phyloP scores from a whole-genome alignment of 30 jellyfish, hydroid and myxozoan genomes.

The Mastigias papua region DNA sequence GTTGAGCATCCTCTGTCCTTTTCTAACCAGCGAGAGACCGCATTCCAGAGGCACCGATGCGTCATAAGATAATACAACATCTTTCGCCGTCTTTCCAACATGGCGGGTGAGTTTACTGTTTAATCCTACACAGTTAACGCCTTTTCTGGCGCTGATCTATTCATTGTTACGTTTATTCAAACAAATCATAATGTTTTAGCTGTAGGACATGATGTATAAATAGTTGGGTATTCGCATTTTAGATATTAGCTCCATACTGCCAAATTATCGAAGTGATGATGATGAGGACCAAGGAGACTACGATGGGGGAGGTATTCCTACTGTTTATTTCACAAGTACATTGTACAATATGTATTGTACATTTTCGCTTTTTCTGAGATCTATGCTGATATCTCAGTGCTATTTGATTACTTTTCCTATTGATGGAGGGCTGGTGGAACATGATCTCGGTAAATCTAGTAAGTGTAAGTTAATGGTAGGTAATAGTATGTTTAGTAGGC shows the following conservation, averaged over 20 bases:
- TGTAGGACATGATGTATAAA: not conserved
- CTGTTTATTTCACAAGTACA: not conserved
- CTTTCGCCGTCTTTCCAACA: constrained; percentile 62
- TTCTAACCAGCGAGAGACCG: constrained; percentile 20
- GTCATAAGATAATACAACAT: not conserved
- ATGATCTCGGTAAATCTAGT: no score
- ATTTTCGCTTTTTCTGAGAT: no score
- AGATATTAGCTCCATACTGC: constrained; percentile 86
- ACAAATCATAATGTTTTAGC: not conserved
- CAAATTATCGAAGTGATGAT: constrained; percentile 75
- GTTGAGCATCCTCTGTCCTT: not conserved
- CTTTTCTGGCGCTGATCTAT: not conserved
- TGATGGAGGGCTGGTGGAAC: no score
- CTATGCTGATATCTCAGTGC: no score
- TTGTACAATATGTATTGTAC: no score
- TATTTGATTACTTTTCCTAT: no score
- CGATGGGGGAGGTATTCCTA: constrained; percentile 71
- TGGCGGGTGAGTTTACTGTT: constrained; percentile 75
- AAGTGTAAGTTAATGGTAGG: no score
- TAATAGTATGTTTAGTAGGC: no score
- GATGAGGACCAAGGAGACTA: constrained; percentile 87
- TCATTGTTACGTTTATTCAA: not conserved
- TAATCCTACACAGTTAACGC: not conserved
- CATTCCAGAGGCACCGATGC: constrained; percentile 61
- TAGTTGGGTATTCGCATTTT: not conserved